phyloP scores from a whole-genome alignment of 2,888 invertebrate species.

The Timandra comae region DNA sequence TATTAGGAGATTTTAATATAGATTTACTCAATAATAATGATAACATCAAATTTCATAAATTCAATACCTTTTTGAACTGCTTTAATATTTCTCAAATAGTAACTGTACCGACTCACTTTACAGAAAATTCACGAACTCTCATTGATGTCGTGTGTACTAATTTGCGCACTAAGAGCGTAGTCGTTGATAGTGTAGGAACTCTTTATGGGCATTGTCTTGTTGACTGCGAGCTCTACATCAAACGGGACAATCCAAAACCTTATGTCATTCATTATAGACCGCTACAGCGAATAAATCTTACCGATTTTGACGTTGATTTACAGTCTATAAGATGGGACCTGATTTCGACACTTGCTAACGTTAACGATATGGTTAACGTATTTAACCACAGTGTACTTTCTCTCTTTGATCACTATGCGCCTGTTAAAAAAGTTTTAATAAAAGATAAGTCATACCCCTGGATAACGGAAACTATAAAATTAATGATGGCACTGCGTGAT shows the following conservation, averaged over 20 bases:
- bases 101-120: slow-evolving; percentile 3
- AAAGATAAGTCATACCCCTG: slow-evolving; percentile 1
- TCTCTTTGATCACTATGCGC: neutral
- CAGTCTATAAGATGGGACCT: neutral
- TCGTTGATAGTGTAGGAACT: neutral
- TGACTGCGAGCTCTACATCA: slow-evolving; percentile 1
- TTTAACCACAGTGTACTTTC: neutral
- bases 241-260: neutral
- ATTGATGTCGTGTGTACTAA: slow-evolving; percentile 3
- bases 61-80: neutral
- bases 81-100: slow-evolving; percentile 1
- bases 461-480: slow-evolving; percentile 1
- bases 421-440: neutral
- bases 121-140: neutral
- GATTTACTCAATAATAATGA: slow-evolving; percentile 4
- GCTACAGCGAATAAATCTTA: neutral
- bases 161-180: neutral
- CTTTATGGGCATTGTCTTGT: slow-evolving; percentile 1
- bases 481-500: slow-evolving; percentile 4
- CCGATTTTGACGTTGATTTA: neutral
- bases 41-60: neutral
- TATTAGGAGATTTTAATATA: neutral
- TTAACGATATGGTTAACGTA: neutral
- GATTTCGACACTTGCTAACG: neutral
- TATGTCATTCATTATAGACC: neutral